These are phyloP conservation scores for Drosophila trapezifrons DNA, from an alignment of 1,140 invertebrate species.

Conservation along the genomic window DNA sequence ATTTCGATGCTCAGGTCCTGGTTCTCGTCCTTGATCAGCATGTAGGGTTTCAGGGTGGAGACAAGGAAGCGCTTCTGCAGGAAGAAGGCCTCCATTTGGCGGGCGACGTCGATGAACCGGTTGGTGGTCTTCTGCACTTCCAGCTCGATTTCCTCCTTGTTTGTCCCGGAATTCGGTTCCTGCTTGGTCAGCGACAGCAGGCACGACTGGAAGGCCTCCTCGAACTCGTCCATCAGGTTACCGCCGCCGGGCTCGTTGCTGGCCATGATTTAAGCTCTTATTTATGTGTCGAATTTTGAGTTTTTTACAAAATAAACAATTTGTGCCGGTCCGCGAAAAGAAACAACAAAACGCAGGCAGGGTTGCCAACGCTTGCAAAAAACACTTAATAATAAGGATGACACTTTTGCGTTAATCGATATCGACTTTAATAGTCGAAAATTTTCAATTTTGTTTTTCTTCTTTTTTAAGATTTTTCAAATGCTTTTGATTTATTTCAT, in stretches of 20 bases:
- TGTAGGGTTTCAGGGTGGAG: conserved; percentile 95
- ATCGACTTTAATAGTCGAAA: not conserved
- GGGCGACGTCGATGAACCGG: conserved; percentile 94
- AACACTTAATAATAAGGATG: not conserved
- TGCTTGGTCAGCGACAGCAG: conserved; percentile 92
- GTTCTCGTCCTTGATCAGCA: conserved; percentile 96
- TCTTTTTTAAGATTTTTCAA: too few relatives aligned
- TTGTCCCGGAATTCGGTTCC: conserved; percentile 89
- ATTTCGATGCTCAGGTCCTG: conserved; percentile 93
- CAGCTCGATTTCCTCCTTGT: conserved; percentile 92
- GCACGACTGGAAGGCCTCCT: conserved; percentile 94
- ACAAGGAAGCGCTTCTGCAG: conserved; percentile 95
- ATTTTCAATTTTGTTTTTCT: too few relatives aligned
- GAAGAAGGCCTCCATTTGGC: conserved; percentile 97
- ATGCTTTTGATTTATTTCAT: too few relatives aligned
- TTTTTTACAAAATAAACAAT: not conserved
- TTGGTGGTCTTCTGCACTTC: conserved; percentile 94
- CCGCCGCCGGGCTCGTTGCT: conserved; percentile 91
- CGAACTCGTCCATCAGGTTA: conserved; percentile 93
- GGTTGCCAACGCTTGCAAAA: not conserved
- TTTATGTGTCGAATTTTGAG: not conserved
- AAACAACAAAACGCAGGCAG: conserved; percentile 15
- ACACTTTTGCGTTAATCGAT: not conserved
- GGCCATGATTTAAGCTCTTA: conserved; percentile 86
- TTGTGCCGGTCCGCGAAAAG: not conserved